A percentile compares a stretch with the other conserved stretches of the same genome.
phyloP scores from a whole-genome alignment of 2,113 vertebrate species.

The Oryzias curvinotus region DNA sequence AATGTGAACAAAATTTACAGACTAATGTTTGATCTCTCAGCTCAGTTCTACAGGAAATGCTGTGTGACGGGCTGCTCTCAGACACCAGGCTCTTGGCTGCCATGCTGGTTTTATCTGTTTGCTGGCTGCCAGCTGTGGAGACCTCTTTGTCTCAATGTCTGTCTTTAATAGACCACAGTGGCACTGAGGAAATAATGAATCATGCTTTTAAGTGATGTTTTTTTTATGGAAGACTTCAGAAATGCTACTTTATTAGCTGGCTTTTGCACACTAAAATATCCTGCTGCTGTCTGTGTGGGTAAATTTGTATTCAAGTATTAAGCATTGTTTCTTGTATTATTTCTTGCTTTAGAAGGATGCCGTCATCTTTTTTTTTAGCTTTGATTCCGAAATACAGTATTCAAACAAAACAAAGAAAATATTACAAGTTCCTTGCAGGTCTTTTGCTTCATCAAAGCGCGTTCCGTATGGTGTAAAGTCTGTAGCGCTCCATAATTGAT shows the following conservation, averaged over 20 bases:
- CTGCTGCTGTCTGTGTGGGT: constrained; percentile 32
- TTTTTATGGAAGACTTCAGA: constrained; percentile 63
- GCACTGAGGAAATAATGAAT: constrained; percentile 75
- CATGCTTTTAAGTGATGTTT: constrained; percentile 70
- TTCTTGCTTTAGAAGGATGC: not conserved
- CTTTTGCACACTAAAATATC: constrained; percentile 34
- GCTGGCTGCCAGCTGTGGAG: constrained; percentile 49
- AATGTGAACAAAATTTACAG: constrained; percentile 27
- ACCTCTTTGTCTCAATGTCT: constrained; percentile 46
- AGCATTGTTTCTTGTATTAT: constrained; percentile 1
- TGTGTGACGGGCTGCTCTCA: constrained; percentile 33
- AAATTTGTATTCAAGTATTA: constrained; percentile 11
- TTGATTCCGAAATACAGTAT: constrained; percentile 2
- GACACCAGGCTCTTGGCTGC: constrained; percentile 21
- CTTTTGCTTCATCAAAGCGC: constrained; percentile 47
- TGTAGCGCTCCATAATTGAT: constrained; percentile 68
- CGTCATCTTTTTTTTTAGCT: constrained; percentile 21
- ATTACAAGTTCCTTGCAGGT: constrained; percentile 9
- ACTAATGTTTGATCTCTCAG: constrained; percentile 35
- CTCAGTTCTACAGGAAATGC: constrained; percentile 12
- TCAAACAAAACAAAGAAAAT: constrained; percentile 27
- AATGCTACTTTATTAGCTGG: constrained; percentile 63
- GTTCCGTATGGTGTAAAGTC: constrained; percentile 64
- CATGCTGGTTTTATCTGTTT: constrained; percentile 61
- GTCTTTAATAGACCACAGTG: constrained; percentile 64